These are phyloP conservation scores for Spermophilus dauricus DNA, from an alignment of 2,113 vertebrate genomes.

Conservation along the genomic window DNA sequence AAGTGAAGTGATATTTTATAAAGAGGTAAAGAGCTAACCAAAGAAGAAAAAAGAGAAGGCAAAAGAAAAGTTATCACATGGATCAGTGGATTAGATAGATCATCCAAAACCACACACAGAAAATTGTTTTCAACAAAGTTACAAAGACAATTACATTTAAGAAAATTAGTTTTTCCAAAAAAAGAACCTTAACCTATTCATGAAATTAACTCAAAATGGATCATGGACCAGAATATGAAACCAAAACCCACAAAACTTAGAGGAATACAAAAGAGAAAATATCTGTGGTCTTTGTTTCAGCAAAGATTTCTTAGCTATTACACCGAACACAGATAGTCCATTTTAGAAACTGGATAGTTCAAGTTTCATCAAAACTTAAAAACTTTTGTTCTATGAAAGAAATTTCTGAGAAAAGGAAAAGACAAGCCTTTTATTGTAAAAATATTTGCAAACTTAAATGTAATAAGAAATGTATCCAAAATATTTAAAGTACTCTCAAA, in stretches of 20 bases:
- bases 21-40: not conserved
- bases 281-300: not conserved
- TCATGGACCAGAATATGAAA: not conserved
- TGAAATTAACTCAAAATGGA: not conserved
- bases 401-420: not conserved
- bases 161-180: not conserved
- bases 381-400: not conserved
- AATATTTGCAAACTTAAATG: conserved; percentile 10
- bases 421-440: not conserved
- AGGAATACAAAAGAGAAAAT: conserved; percentile 8
- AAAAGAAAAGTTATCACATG: not conserved
- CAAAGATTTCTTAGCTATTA: conserved; percentile 6
- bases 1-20: not conserved
- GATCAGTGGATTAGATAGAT: not conserved
- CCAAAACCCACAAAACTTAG: not conserved
- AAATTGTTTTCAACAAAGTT: not conserved
- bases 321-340: not conserved
- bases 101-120: not conserved
- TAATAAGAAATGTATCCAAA: not conserved
- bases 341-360: not conserved
- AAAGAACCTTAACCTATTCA: not conserved
- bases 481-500: conserved; percentile 37
- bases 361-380: conserved; percentile 1
- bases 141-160: not conserved
- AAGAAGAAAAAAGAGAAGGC: no score